Evolutionary conservation across 1,140 invertebrate species (phyloP).

Genomic region (Macrobrachium nipponense): DNA sequence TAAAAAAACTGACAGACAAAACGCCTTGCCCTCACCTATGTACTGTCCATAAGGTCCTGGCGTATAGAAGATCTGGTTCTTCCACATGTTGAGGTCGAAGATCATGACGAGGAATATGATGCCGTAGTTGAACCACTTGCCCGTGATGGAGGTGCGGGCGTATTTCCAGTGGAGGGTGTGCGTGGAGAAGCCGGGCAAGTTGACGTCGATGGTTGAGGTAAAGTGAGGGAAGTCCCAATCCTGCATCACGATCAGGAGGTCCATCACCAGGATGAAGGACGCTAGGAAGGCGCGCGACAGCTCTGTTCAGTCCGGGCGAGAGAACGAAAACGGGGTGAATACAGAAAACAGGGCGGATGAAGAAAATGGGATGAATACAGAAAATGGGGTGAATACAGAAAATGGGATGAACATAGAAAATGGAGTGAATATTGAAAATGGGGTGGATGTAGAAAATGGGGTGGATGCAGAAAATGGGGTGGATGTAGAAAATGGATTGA

Average conservation of each 20-base stretch:
- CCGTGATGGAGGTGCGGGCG: constrained; percentile 67
- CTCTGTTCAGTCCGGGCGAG: constrained; percentile 66
- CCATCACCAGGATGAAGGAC: constrained; percentile 74
- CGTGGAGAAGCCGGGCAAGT: constrained; percentile 72
- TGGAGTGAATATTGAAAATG: not conserved
- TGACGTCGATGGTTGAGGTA: constrained; percentile 73
- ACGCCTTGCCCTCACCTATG: not conserved
- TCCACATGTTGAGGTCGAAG: constrained; percentile 75
- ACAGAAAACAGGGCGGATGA: not conserved
- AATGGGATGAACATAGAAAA: not conserved
- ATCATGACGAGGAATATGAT: constrained; percentile 74
- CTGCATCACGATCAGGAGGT: constrained; percentile 74
- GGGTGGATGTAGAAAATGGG: not conserved
- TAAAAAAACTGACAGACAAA: not conserved
- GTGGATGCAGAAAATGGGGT: not conserved
- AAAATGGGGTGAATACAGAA: not conserved
- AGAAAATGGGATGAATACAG: constrained; percentile 2
- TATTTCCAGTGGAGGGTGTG: constrained; percentile 69
- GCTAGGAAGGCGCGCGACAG: constrained; percentile 73
- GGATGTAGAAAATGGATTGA: not conserved
- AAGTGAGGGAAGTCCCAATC: constrained; percentile 76
- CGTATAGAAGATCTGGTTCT: constrained; percentile 74
- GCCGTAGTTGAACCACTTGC: constrained; percentile 76
- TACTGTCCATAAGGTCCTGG: constrained; percentile 73
- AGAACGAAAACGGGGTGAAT: not conserved